Base-by-base conservation (phyloP, 1,140 invertebrate genomes). In the Pseudobourletiella spinata region DNA sequence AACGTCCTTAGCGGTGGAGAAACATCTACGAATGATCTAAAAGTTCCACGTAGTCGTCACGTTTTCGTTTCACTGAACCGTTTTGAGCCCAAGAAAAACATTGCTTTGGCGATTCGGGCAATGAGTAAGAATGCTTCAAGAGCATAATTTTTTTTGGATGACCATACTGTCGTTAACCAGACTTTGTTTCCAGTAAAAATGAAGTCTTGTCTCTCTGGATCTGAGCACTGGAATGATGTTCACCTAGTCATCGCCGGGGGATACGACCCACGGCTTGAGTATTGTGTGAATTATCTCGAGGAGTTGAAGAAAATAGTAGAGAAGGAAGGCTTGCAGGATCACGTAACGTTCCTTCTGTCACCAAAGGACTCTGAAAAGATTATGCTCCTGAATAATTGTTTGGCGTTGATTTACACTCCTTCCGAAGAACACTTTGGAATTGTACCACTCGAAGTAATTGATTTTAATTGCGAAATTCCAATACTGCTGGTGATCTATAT, bases 401-500 rank as follows among this genome's bases (percentile, higher is more conserved):
- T 83, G 66, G 84, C 86, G 72, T 76, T 99, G 3, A 71, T 99
- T 16, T 99, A 99, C 69, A 99, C 97, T 20, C 97, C 97, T 3
- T 82, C 85, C 0, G 91, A 91, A 74, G 97, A 99, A 75, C 97
- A 99, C 79, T 99, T 99, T 82, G 97, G 97, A 3, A 99, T 99
- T 73, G 97, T 99, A 6, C 97, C 97, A 1, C 77, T 99, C 54
- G 97, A 99, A 65, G 68, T 70, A 56, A 42, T 18, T 57, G 3
- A 54, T 59, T 43, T 14, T 8, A 22, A 35, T 15, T 6, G 30
- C 3, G 6, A 2, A 14, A 2, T 8, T 54, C 2, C 3, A 24
- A n/a, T 1, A 39, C 32, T 39, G n/a, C 8, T 39, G n/a, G n/a
- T 11, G 32, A n/a, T 39, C 8, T n/a, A 39, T 39, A 39, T 39